Percentiles rank a stretch among this genome's conserved stretches.
These are phyloP conservation scores for Periophthalmus modestus DNA, from an alignment of 2,113 vertebrate genomes.

Conservation along the genomic window DNA sequence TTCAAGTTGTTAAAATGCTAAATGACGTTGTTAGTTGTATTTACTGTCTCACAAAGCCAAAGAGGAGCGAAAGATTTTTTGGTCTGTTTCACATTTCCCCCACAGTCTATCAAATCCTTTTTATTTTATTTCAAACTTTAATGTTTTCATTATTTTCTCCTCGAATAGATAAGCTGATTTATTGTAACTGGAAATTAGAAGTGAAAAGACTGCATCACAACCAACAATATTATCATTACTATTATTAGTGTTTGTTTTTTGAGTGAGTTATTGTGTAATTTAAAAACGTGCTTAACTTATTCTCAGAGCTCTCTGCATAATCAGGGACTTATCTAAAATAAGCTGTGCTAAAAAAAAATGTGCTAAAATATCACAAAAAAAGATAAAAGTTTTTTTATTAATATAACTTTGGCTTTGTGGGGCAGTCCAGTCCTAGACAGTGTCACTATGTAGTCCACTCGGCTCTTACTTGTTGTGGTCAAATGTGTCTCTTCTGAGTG, in stretches of 20 bases:
- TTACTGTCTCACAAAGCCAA: neutral
- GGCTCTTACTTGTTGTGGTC: slow-evolving; percentile 50
- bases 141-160: neutral
- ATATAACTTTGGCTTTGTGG: neutral
- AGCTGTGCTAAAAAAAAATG: too few species aligned
- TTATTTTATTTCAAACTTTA: neutral
- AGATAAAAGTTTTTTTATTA: too few species aligned
- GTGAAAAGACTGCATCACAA: neutral
- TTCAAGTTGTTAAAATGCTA: neutral
- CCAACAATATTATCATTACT: too few species aligned
- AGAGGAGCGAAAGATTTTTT: neutral
- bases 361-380: too few species aligned
- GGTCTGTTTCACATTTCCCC: neutral
- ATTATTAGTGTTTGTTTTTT: too few species aligned
- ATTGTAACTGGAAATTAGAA: neutral
- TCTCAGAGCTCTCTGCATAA: too few species aligned
- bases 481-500: slow-evolving; percentile 53
- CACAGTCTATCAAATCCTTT: neutral
- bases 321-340: too few species aligned
- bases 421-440: slow-evolving; percentile 29
- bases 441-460: slow-evolving; percentile 52
- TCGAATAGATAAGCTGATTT: neutral
- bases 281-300: too few species aligned
- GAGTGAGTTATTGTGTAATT: too few species aligned
- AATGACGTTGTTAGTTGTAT: neutral